Percentiles rank a stretch among this genome's conserved stretches.
Evolutionary conservation across 2,113 vertebrate species (phyloP).

Genomic region (Genyomyrus donnyi): DNA sequence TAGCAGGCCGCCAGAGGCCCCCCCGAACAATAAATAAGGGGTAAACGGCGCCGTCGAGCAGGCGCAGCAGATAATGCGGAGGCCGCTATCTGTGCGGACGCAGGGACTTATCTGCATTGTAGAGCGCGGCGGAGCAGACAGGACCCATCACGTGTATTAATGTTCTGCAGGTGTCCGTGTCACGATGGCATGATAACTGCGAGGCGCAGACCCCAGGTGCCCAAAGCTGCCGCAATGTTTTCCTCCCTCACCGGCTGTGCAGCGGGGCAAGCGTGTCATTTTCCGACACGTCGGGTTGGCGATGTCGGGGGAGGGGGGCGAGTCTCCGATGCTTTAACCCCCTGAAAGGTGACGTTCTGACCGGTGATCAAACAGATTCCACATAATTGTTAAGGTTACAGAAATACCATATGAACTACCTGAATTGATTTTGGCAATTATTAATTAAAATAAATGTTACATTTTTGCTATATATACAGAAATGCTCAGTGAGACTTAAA

Average conservation of each 20-base stretch:
- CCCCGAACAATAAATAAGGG: constrained; percentile 39
- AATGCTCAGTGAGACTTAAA: background rate
- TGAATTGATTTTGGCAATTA: background rate
- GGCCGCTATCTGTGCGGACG: constrained; percentile 26
- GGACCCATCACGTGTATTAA: constrained; percentile 47
- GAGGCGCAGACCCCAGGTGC: background rate
- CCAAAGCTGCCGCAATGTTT: background rate
- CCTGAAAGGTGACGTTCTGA: background rate
- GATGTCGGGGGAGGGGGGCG: background rate
- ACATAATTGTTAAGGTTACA: background rate
- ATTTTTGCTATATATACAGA: background rate
- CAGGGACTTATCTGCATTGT: constrained; percentile 50
- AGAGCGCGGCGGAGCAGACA: constrained; percentile 45
- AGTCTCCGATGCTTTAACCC: background rate
- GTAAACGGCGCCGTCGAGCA: constrained; percentile 31
- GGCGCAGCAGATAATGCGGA: constrained; percentile 37
- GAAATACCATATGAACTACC: background rate
- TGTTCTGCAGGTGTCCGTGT: constrained; percentile 48
- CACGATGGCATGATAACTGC: constrained; percentile 36
- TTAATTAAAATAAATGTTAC: background rate
- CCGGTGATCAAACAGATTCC: background rate
- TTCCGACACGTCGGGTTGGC: background rate
- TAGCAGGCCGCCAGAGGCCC: background rate
- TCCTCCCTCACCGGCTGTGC: background rate
- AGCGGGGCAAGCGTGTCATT: background rate